Percentiles rank a stretch among this genome's conserved stretches.
These are phyloP conservation scores for Sardinella longiceps DNA, from an alignment of 2,797 vertebrate genomes.

Conservation along the genomic window DNA sequence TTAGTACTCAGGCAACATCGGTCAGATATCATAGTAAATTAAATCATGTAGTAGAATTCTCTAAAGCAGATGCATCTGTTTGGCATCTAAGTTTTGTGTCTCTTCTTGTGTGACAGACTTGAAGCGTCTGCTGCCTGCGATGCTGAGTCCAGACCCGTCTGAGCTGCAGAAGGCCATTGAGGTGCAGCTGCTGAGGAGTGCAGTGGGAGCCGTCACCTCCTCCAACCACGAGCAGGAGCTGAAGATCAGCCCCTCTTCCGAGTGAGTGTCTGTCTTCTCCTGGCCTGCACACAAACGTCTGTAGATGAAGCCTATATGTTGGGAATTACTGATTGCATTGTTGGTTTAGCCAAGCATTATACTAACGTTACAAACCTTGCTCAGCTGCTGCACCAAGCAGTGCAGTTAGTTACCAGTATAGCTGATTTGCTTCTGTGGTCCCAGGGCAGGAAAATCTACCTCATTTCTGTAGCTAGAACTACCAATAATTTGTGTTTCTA, in stretches of 20 bases:
- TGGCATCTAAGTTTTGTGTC: not conserved
- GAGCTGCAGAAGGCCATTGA: slow-evolving; percentile 98
- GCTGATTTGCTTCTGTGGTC: too few species aligned
- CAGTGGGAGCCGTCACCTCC: slow-evolving; percentile 84
- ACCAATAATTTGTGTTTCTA: too few species aligned
- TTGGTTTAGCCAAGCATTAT: too few species aligned
- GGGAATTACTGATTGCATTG: too few species aligned
- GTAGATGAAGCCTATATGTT: too few species aligned
- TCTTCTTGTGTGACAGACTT: slow-evolving; percentile 76
- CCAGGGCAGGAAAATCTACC: too few species aligned
- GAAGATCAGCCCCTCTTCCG: slow-evolving; percentile 80
- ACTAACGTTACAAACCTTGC: too few species aligned
- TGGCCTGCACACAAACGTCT: not conserved
- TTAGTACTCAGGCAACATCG: not conserved
- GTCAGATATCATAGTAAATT: too few species aligned
- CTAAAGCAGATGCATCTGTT: not conserved
- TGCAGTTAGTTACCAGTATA: too few species aligned
- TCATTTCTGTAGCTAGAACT: too few species aligned
- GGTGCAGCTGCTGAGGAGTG: slow-evolving; percentile 92
- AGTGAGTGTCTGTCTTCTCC: slow-evolving; percentile 76
- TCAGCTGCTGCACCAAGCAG: too few species aligned
- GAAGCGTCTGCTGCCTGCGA: slow-evolving; percentile 91
- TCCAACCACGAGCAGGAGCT: slow-evolving; percentile 85
- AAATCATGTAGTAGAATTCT: not conserved
- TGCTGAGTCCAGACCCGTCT: slow-evolving; percentile 91